Conservation (phyloP, 2,888 invertebrate genomes). For the Cantharis flavilabris region DNA sequence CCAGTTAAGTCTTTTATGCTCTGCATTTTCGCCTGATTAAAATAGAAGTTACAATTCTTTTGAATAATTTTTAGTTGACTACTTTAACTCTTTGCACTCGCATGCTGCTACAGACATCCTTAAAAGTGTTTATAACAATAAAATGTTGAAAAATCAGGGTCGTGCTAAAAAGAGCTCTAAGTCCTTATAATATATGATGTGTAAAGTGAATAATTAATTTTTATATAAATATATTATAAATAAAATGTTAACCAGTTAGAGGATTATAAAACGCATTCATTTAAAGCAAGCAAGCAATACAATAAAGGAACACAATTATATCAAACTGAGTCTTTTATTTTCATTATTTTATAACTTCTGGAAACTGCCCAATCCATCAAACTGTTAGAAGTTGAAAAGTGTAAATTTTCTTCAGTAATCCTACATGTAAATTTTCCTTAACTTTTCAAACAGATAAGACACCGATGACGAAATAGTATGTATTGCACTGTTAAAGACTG, state of each 20-base stretch:
- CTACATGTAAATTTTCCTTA: too few species aligned
- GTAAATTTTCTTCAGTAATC: too few species aligned
- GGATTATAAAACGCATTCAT: not conserved
- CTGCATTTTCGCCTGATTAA: too few species aligned
- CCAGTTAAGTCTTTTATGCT: too few species aligned
- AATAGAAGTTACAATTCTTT: too few species aligned
- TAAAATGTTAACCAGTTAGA: not conserved
- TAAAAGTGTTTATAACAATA: not conserved
- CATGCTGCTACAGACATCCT: not conserved
- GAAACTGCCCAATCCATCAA: too few species aligned
- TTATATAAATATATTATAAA: conserved; percentile 14
- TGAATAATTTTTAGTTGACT: too few species aligned
- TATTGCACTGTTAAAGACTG: too few species aligned
- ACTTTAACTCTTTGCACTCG: not conserved
- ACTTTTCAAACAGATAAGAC: too few species aligned
- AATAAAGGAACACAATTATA: not conserved
- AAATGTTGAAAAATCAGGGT: not conserved
- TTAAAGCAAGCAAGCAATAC: not conserved
- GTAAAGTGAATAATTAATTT: conserved; percentile 15
- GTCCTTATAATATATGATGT: conserved; percentile 10
- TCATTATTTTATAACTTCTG: too few species aligned
- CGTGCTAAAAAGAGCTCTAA: conserved; percentile 1
- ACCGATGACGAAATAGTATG: too few species aligned
- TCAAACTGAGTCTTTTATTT: not conserved
- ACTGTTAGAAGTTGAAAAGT: too few species aligned